phyloP scores from a whole-genome alignment of 2,113 vertebrate genomes.

The Coptodon bakossiorum region DNA sequence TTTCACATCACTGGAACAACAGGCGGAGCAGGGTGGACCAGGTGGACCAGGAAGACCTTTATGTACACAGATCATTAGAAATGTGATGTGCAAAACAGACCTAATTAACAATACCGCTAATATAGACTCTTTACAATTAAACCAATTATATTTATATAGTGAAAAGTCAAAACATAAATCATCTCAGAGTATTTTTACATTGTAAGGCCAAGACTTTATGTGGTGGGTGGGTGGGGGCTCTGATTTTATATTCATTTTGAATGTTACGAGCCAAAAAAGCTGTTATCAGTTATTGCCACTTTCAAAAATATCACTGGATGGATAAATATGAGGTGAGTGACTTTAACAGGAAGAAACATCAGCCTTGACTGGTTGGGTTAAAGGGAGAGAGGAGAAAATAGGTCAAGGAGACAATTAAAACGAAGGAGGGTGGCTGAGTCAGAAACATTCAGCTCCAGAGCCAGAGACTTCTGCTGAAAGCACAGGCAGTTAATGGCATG shows the following conservation, averaged over 20 bases:
- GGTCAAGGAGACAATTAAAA: background rate
- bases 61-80: background rate
- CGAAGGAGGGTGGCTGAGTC: background rate
- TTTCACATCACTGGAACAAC: constrained; percentile 22
- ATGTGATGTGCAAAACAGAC: background rate
- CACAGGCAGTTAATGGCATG: background rate
- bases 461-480: background rate
- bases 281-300: background rate
- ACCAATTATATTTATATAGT: background rate
- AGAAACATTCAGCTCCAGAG: background rate
- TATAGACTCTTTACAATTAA: background rate
- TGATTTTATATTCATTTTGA: background rate
- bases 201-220: background rate
- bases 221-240: background rate
- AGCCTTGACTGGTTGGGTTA: background rate
- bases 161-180: background rate
- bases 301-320: background rate
- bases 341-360: background rate
- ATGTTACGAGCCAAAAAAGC: background rate
- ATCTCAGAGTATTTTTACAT: background rate
- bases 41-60: constrained; percentile 58
- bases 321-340: background rate
- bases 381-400: background rate
- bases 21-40: constrained; percentile 21
- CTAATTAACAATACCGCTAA: background rate